Conservation (phyloP, 2,113 vertebrate species). For the Nanorana parkeri region DNA sequence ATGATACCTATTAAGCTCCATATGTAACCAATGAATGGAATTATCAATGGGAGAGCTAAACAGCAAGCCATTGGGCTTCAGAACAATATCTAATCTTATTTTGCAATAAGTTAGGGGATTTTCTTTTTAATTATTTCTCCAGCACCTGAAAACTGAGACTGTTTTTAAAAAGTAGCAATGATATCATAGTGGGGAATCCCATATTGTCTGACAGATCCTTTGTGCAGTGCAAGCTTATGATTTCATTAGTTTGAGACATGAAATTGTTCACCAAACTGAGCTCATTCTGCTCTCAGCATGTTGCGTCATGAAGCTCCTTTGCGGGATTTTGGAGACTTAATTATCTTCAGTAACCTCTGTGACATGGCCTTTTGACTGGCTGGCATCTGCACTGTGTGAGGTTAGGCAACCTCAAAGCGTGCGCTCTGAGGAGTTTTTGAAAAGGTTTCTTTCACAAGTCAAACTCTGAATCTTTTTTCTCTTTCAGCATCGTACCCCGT, state of each 20-base stretch:
- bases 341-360: conserved; percentile 71
- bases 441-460: conserved; percentile 69
- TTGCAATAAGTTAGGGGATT: conserved; percentile 46
- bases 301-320: conserved; percentile 66
- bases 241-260: conserved; percentile 66
- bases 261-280: conserved; percentile 59
- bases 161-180: conserved; percentile 50
- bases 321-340: conserved; percentile 66
- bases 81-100: conserved; percentile 61
- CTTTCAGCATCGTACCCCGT: conserved; percentile 61
- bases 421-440: conserved; percentile 65
- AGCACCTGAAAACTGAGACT: conserved; percentile 62
- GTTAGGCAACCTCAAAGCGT: conserved; percentile 65
- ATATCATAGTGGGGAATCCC: conserved; percentile 58
- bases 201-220: conserved; percentile 64
- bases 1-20: no score
- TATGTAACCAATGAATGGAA: no score
- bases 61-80: background rate
- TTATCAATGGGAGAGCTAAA: background rate
- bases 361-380: conserved; percentile 68
- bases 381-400: conserved; percentile 63
- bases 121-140: conserved; percentile 64
- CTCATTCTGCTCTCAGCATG: conserved; percentile 59
- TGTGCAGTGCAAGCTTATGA: conserved; percentile 65
- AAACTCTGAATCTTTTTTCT: conserved; percentile 61